Evolutionary conservation across 1,140 invertebrate species (phyloP), one percentile per base, ranked within the genome.

Genomic region (Drosophila trapezifrons): DNA sequence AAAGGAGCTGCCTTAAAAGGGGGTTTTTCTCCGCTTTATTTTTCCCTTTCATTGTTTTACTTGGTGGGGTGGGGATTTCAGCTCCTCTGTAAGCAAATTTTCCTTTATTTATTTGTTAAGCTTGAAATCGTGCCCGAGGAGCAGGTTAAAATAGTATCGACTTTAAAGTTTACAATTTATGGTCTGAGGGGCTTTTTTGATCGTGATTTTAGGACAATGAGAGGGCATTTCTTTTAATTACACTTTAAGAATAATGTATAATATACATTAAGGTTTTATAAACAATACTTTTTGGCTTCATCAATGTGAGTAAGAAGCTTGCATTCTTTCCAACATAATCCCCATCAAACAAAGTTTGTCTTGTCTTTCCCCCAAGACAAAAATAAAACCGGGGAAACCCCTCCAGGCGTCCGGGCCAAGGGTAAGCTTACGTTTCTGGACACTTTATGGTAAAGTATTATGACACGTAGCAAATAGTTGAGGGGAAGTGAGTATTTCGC

Each of bases 371-470:
- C n/a, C 18, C 15, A 52, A 52, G 25, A 32, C 45, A 20, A 49
- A 22, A 27, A 40, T n/a, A 49, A 73, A 58, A 62, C 10, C 6
- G 40, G 15, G 18, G 8, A 54, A 54, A 18, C 18, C 18, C 46
- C 29, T 35, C 2, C 6, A 7, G 32, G 12, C 10, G 22, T 40
- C 22, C 51, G 22, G 22, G 43, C 54, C 29, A 37, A 37, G n/a
- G 25, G 38, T 20, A 29, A 17, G 27, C 27, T 40, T 43, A 60
- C 29, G 35, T 32, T 38, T 37, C 46, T 22, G 25, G 54, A 45
- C 38, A 69, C 49, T 56, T 52, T 32, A 38, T 47, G 49, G 32
- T 57, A 65, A 63, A 75, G 66, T 62, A 83, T 84, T 75, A 78
- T 64, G 52, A 45, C 65, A 78, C 74, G 47, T 77, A 47, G 35